Evolutionary conservation across 2,888 invertebrate genomes (phyloP).

Genomic region (Drosophila rubida): DNA sequence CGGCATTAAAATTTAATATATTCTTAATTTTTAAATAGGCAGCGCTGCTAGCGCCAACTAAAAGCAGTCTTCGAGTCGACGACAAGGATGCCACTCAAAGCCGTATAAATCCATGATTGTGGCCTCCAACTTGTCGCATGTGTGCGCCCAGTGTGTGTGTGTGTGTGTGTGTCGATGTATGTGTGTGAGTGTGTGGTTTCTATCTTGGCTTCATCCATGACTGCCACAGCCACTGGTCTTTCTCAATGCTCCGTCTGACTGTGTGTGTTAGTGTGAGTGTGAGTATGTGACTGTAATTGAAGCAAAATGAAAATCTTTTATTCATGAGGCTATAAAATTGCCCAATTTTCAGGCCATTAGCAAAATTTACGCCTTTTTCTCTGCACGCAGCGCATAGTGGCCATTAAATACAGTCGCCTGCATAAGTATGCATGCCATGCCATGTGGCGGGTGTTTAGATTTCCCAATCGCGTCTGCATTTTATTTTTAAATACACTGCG

Average conservation of each 20-base stretch:
- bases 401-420: slow-evolving; percentile 78
- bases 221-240: slow-evolving; percentile 49
- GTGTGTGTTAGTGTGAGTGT: slow-evolving; percentile 26
- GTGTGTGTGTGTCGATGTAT: slow-evolving; percentile 7
- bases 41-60: slow-evolving; percentile 48
- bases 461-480: slow-evolving; percentile 59
- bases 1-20: slow-evolving; percentile 70
- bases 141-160: slow-evolving; percentile 33
- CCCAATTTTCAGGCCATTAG: slow-evolving; percentile 84
- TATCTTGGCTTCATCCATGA: slow-evolving; percentile 74
- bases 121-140: slow-evolving; percentile 76
- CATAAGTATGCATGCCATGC: slow-evolving; percentile 74
- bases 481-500: slow-evolving; percentile 57
- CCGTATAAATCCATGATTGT: slow-evolving; percentile 78
- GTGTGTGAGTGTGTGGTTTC: slow-evolving; percentile 50
- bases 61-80: slow-evolving; percentile 30
- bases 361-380: slow-evolving; percentile 84
- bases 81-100: slow-evolving; percentile 67
- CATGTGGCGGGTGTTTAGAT: slow-evolving; percentile 67
- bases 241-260: slow-evolving; percentile 36
- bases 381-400: slow-evolving; percentile 75
- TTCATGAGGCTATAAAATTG: slow-evolving; percentile 85
- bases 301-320: slow-evolving; percentile 83
- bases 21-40: slow-evolving; percentile 79
- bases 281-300: slow-evolving; percentile 79